Conservation (phyloP, 2,888 invertebrate species). For the Limnephilus lunatus region DNA sequence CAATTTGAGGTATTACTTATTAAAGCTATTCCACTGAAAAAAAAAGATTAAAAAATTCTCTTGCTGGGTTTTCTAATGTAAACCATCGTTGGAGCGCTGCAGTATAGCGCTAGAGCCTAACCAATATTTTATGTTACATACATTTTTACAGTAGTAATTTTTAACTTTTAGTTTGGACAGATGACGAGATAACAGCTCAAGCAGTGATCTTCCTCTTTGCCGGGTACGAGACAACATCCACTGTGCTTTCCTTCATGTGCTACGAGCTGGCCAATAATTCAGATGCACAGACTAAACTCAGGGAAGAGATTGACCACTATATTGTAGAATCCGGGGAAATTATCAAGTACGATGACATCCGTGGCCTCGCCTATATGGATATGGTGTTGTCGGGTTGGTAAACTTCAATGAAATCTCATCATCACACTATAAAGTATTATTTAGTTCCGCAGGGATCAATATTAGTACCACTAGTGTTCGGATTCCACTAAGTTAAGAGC, state of each 20-base stretch:
- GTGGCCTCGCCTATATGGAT: conserved; percentile 68
- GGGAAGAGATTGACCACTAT: conserved; percentile 68
- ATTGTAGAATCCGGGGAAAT: conserved; percentile 61
- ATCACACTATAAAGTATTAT: no score
- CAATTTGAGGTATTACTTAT: no score
- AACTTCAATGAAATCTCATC: background rate
- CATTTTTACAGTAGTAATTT: background rate
- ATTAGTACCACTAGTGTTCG: no score
- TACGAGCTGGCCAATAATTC: conserved; percentile 67
- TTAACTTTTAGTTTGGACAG: conserved; percentile 62
- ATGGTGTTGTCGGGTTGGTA: conserved; percentile 68
- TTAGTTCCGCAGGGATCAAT: no score
- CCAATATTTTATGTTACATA: background rate
- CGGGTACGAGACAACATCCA: conserved; percentile 67
- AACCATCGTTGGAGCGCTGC: background rate
- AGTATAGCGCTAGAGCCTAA: background rate
- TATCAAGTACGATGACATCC: conserved; percentile 68
- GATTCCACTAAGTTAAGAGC: no score
- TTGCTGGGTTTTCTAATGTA: no score
- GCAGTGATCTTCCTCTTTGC: conserved; percentile 67
- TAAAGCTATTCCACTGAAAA: no score
- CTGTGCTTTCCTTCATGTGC: conserved; percentile 65
- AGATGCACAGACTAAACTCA: conserved; percentile 68
- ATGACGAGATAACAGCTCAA: conserved; percentile 67
- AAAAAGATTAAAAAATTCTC: no score